Base-by-base conservation (phyloP, 1,140 invertebrate genomes). In the Pachyrhynchus sulphureomaculatus region DNA sequence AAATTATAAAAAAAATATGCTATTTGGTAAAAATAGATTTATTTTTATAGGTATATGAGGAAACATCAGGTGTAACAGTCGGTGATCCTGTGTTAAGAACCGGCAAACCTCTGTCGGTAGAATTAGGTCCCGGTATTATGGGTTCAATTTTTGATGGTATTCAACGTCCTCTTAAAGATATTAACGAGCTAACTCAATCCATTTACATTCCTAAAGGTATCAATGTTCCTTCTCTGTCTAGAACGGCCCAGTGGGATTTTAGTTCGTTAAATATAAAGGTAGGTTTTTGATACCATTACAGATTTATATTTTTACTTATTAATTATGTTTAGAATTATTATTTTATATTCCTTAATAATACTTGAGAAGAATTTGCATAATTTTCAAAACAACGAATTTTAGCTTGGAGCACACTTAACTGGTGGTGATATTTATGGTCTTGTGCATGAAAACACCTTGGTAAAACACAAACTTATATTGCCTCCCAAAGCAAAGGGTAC, bases 191-290 rank as follows among this genome's bases (percentile, higher is more conserved):
- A 29, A 96, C 95, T 0, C 82, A 88, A 69, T 96, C 92, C 72
- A 99, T 99, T 78, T 99, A 99, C 82, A 99, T 99, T 80, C 97
- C 97, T 8, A 99, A 98, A 80, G 97, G 97, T 80, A 84, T 99
- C 1, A 26, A 26, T 26, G 24, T 26, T 26, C 24, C 24, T 26
- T 3, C 24, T 8, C 8, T 26, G 8, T 26, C 24, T 3, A 26
- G 24, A 26, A 26, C 24, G 24, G 3, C 24, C 3, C 24, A 26
- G 8, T 26, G 24, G 24, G 24, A 26, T 4, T 26, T 26, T 26
- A 26, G 8, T 26, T 3, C 24, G 3, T 3, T 26, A 3, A 26
- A 26, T 26, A 26, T 26, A 4, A 26, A 26, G 24, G 24, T 26
- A 26, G 8, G 3, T 26, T 26, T 3, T 26, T 26, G 24, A n/a